These are phyloP conservation scores for Frieseomelitta varia DNA, from an alignment of 1,140 invertebrate genomes.

Conservation along the genomic window DNA sequence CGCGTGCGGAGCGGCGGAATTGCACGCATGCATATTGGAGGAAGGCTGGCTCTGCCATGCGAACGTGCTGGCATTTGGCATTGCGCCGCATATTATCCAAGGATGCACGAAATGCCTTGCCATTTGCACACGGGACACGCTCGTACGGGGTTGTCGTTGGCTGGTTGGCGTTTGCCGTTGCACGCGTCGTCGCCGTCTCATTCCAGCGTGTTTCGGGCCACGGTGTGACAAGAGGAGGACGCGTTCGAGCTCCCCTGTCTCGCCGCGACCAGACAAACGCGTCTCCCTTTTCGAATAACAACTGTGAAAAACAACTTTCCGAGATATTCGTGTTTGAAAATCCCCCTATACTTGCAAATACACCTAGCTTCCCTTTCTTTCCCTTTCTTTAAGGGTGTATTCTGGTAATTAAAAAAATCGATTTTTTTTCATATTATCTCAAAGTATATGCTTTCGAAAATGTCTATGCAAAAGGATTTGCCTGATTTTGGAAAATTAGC, in stretches of 20 bases:
- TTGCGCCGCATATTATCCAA: constrained; percentile 80
- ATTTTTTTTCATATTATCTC: too few relatives aligned
- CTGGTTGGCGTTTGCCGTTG: constrained; percentile 46
- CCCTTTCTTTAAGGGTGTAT: too few relatives aligned
- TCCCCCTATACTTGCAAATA: not conserved
- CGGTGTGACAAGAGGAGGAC: constrained; percentile 33
- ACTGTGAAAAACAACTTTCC: not conserved
- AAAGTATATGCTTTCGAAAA: too few relatives aligned
- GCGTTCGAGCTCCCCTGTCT: constrained; percentile 17
- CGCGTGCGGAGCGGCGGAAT: constrained; percentile 49
- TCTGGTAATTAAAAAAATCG: too few relatives aligned
- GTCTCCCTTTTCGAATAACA: not conserved
- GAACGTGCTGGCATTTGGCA: constrained; percentile 78
- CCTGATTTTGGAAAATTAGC: too few relatives aligned
- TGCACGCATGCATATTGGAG: constrained; percentile 63
- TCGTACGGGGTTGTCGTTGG: constrained; percentile 50
- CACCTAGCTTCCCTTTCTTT: too few relatives aligned
- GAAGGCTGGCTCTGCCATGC: constrained; percentile 53
- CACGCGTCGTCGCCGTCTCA: constrained; percentile 31
- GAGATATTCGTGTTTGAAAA: not conserved
- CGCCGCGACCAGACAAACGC: constrained; percentile 11
- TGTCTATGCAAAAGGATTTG: too few relatives aligned
- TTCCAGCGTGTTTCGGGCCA: constrained; percentile 59
- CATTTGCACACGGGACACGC: constrained; percentile 76
- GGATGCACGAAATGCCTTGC: constrained; percentile 76